Base-by-base conservation (phyloP, 1,140 invertebrate species). In the Procambarus virginalis region DNA sequence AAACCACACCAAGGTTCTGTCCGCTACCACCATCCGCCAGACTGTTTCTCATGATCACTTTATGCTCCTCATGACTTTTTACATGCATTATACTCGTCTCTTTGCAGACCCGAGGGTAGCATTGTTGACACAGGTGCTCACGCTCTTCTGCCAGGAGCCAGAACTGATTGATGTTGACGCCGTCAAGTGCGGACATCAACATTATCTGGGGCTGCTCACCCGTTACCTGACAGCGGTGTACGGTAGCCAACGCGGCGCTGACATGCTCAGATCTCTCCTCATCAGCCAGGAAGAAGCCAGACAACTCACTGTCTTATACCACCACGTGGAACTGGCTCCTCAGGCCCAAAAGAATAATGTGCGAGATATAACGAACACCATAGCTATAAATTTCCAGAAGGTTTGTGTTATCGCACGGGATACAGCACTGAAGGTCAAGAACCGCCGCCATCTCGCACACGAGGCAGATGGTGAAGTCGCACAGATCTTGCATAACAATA, bases 201-300 rank as follows among this genome's bases (percentile, higher is more conserved):
- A 80, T 12, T 80, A 80, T 46, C 48, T 80, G n/a, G 78, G 49
- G 17, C 14, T 80, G 78, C 9, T 80, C 9, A 20, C 78, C 9
- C 78, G 78, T 49, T 80, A 80, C 78, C 49, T 80, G 55, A 80
- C 22, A 22, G 49, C 78, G n/a, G 48, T 80, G 3, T 46, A 80
- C 22, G 78, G 78, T 12, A 45, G 78, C 17, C 78, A 80, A 20
- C 49, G 49, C 9, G 78, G 78, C n/a, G 10, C 20, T 3, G n/a
- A 34, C 10, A 22, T 70, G 4, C 68, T 70, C n/a, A 12, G 5
- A 70, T 5, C 22, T 70, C 68, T 70, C n/a, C 68, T 70, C n/a
- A n/a, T 34, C 68, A 34, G 68, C 68, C 20, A 70, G 68, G 22
- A 22, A 6, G 68, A 70, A 34, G 68, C 68, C 20, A 70, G 22